A percentile compares a stretch with the other conserved stretches of the same genome.
These are phyloP conservation scores for Gymnorhina tibicen DNA, from an alignment of 2,113 vertebrate species.

Conservation along the genomic window DNA sequence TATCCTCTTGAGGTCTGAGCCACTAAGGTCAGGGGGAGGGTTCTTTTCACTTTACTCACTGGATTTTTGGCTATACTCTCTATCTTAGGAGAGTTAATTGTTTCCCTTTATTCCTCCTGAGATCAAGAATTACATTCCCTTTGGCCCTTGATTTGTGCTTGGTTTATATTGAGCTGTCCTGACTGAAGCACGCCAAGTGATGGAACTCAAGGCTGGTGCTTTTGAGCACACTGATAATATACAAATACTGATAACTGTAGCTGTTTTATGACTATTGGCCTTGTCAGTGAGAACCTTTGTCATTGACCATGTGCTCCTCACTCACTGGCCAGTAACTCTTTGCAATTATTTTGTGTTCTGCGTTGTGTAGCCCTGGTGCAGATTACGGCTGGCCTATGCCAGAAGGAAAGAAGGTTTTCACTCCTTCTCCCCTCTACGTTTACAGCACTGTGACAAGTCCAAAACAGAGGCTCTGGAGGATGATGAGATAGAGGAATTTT, in stretches of 20 bases:
- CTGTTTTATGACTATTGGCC: not conserved
- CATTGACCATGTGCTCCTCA: not conserved
- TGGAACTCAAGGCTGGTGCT: not conserved
- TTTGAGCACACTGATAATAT: not conserved
- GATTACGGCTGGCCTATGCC: slow-evolving; percentile 61
- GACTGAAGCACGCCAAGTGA: not conserved
- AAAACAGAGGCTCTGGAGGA: slow-evolving; percentile 86
- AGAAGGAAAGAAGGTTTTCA: slow-evolving; percentile 65
- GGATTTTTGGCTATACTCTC: not conserved
- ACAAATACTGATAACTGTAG: not conserved
- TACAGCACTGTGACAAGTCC: slow-evolving; percentile 89
- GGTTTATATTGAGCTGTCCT: not conserved
- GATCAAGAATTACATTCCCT: not conserved
- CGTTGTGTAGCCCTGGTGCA: slow-evolving; percentile 68
- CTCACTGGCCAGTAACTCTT: slow-evolving; percentile 15
- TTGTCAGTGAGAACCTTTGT: not conserved
- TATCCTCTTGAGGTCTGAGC: not conserved
- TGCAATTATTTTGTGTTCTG: slow-evolving; percentile 66
- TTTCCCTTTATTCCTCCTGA: not conserved
- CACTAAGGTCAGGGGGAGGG: not conserved
- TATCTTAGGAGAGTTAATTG: not conserved
- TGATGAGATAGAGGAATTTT: slow-evolving; percentile 90
- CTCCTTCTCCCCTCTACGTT: slow-evolving; percentile 65
- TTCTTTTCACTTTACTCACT: not conserved
- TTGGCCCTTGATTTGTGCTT: not conserved